Base-by-base conservation (phyloP, 2,113 vertebrate species). In the Poeciliopsis retropinna region DNA sequence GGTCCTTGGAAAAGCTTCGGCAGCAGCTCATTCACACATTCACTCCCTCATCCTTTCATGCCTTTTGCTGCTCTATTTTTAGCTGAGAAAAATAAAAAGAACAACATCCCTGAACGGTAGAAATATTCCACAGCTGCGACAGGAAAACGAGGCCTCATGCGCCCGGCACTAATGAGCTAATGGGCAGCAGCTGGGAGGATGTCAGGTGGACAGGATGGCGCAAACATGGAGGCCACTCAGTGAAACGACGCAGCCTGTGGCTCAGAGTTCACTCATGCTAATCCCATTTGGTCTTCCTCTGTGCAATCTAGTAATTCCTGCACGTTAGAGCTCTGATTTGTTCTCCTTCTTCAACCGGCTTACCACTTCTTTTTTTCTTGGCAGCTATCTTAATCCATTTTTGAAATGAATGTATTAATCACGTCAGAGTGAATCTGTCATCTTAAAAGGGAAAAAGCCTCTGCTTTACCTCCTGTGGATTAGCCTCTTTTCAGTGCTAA, bases 261-360 rank as follows among this genome's bases (percentile, higher is more conserved):
- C 37, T 80, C 57, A 78, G 66, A 85, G 78, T 87, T 87, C 85
- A 91, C 90, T 93, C 86, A 87, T 90, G 74, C 78, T 88, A 89
- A 93, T 90, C 30, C 75, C 5, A 67, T 73, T 28, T 32, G 70
- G 44, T 82, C 69, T 69, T 3, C 37, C 27, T 14, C 0, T 2
- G 30, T 78, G 61, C 51, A 32, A n/a, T 57, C 64, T n/a, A 61
- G 65, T 60, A 60, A 17, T 19, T 76, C 39, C 28, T 22, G 67
- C 61, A 67, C 32, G 57, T 84, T 73, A 73, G 82, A 72, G 64
- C 78, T 80, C 73, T 86, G 88, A 91, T 91, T 91, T 83, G 82
- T 85, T 91, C 75, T 28, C 68, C 64, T 76, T 69, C 75, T 69
- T 31, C 72, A 75, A 57, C 29, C 2, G 68, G 67, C 60, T 81